A percentile compares a stretch with the other conserved stretches of the same genome.
These are phyloP conservation scores for Prionchulus punctatus DNA, from an alignment of 2,888 invertebrate genomes.

Conservation along the genomic window DNA sequence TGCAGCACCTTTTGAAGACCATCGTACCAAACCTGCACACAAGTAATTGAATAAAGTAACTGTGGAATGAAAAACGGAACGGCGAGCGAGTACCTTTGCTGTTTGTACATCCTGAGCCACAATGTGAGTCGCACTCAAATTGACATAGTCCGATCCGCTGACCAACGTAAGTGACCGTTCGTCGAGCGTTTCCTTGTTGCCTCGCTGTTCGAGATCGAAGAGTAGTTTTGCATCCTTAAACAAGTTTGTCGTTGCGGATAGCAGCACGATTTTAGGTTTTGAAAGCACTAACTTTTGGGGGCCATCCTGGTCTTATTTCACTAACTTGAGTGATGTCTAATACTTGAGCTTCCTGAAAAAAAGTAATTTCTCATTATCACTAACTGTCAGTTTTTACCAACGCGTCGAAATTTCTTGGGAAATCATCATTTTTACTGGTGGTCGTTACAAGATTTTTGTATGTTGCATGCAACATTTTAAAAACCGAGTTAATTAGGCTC, in stretches of 20 bases:
- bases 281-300: slow-evolving; percentile 72
- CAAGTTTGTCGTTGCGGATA: no score
- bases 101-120: slow-evolving; percentile 72
- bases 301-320: slow-evolving; percentile 78
- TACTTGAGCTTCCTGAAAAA: slow-evolving; percentile 86
- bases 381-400: no score
- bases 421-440: no score
- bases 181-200: no score
- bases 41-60: slow-evolving; percentile 9
- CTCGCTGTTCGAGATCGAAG: no score
- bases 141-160: slow-evolving; percentile 94
- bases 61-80: background rate
- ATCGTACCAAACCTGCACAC: slow-evolving; percentile 73
- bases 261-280: no score
- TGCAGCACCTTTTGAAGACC: slow-evolving; percentile 73
- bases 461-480: no score
- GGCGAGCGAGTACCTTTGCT: slow-evolving; percentile 55
- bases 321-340: slow-evolving; percentile 96
- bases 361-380: no score
- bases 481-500: no score
- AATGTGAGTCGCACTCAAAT: slow-evolving; percentile 91
- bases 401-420: no score
- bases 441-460: no score
- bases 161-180: slow-evolving; percentile 90
- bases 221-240: no score